Percentiles rank a stretch among this genome's conserved stretches.
Evolutionary conservation across 2,888 invertebrate genomes (phyloP).

Genomic region (Diachrysia chrysitis): DNA sequence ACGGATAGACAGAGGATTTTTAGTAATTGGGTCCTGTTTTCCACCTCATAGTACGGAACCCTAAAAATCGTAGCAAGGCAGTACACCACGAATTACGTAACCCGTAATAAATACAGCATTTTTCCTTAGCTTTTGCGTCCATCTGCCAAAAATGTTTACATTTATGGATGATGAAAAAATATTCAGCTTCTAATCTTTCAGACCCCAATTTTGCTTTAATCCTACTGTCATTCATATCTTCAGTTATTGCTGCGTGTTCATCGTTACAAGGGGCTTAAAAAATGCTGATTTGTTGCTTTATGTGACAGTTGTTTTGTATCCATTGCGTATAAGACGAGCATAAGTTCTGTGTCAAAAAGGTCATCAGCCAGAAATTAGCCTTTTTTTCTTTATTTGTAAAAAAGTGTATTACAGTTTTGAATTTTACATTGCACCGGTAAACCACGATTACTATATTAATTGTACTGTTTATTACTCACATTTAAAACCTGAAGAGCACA

Average conservation of each 20-base stretch:
- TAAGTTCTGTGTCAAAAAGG: neutral
- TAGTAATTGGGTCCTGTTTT: too few species aligned
- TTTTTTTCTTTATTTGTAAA: too few species aligned
- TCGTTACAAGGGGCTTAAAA: too few species aligned
- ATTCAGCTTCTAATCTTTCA: conserved; percentile 32
- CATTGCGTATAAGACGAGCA: neutral
- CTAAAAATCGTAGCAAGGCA: neutral
- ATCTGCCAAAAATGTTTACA: conserved; percentile 59
- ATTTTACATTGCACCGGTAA: too few species aligned
- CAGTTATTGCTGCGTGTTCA: conserved; percentile 28
- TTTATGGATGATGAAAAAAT: conserved; percentile 53
- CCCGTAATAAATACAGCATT: conserved; percentile 5
- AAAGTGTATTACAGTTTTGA: too few species aligned
- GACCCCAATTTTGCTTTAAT: conserved; percentile 43
- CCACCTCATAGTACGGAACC: neutral
- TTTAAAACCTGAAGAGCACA: too few species aligned
- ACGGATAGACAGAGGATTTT: too few species aligned
- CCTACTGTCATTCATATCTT: conserved; percentile 43
- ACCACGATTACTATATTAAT: too few species aligned
- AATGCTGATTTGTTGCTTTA: neutral
- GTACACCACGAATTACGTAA: neutral
- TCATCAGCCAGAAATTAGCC: neutral
- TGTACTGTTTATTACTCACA: too few species aligned
- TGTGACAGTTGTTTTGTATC: neutral
- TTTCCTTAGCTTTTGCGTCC: conserved; percentile 27